Conservation (phyloP, 2,113 vertebrate genomes). For the Rissa tridactyla region DNA sequence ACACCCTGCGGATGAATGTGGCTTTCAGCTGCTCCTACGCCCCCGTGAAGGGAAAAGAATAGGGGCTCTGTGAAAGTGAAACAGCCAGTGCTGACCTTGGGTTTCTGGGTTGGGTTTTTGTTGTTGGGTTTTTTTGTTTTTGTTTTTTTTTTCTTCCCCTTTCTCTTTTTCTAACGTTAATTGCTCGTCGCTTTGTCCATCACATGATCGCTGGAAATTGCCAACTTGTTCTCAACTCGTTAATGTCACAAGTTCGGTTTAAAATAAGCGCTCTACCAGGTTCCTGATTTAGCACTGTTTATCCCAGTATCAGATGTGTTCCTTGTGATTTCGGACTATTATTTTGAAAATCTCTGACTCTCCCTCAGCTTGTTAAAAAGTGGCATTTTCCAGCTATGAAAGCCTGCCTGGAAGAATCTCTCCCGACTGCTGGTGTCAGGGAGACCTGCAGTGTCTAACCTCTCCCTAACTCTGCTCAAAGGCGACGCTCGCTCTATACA, state of each 20-base stretch:
- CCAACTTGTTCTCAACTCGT: conserved; percentile 10
- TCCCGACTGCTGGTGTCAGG: neutral
- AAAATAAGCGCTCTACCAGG: neutral
- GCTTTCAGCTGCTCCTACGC: conserved; percentile 57
- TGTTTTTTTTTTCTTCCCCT: neutral
- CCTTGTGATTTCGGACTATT: neutral
- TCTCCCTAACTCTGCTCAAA: neutral
- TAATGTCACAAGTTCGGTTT: neutral
- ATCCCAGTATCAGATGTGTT: neutral
- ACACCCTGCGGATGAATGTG: conserved; percentile 52
- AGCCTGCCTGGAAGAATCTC: neutral
- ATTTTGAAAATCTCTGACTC: neutral
- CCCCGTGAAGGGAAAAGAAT: conserved; percentile 42
- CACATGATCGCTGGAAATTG: conserved; percentile 41
- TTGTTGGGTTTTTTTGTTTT: neutral
- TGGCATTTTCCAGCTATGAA: neutral
- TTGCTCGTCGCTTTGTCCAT: conserved; percentile 38
- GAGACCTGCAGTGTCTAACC: neutral
- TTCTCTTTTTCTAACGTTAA: conserved; percentile 53
- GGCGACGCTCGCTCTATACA: rapidly evolving
- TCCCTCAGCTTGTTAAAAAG: neutral
- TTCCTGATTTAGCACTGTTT: neutral
- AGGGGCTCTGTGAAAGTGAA: conserved; percentile 55
- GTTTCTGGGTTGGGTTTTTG: conserved; percentile 43
- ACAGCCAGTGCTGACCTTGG: conserved; percentile 68